Evolutionary conservation across 2,797 vertebrate genomes (phyloP), one percentile per base, ranked within the genome.

Genomic region (Ctenopoma multispine): DNA sequence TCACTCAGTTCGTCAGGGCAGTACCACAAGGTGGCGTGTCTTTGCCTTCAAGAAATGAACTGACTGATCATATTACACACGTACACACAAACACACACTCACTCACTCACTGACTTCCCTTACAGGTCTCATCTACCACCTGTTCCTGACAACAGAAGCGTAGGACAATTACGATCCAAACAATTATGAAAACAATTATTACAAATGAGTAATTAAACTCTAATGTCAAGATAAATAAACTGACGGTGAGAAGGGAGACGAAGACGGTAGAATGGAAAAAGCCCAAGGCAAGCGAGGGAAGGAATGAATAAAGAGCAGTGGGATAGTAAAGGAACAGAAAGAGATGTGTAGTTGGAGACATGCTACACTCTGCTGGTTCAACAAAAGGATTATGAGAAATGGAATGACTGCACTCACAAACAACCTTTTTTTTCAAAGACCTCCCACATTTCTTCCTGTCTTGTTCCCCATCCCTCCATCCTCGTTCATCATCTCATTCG

Each of bases 171-270:
- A 93, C 64, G 48, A 90, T 89, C 57, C 63, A 49, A 80, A 84
- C 87, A 82, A 93, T 93, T 93, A 89, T 70, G 86, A 83, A 90
- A 92, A 92, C 90, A 92, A 93, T 92, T 92, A 92, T 88, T 87
- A 90, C 88, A 92, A 92, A 93, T 89, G 89, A 92, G 91, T 91
- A 92, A 93, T 93, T 93, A 94, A 88, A 84, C 73, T 55, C 85
- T 79, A 80, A 92, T 79, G 89, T 90, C 86, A 70, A 79, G 83
- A 87, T 87, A 91, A 92, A 93, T 92, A 92, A 90, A 89, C 67
- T 59, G 78, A 68, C n/a, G 27, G 59, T 43, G 79, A 74, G 73
- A 46, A 65, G 69, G 65, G 68, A 81, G 72, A 80, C 69, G 65
- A 62, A 41, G 82, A 62, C 65, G 79, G 72, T 47, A 20, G 56